phyloP scores from a whole-genome alignment of 1,140 invertebrate genomes.

The Thereuonema tuberculata region DNA sequence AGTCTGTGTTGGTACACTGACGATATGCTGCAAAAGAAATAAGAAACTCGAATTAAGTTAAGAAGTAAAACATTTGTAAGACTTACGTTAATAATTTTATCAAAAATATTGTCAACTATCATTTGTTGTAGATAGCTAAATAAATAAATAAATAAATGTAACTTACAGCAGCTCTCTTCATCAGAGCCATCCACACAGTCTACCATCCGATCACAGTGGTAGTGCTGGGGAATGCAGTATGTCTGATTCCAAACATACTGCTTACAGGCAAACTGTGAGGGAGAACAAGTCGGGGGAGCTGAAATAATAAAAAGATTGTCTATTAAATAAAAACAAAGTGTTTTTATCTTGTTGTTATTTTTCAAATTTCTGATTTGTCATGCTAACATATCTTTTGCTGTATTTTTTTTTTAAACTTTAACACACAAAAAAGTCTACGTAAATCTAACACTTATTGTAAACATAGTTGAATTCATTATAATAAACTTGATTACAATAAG shows the following conservation, averaged over 20 bases:
- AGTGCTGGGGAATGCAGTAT: slow-evolving; percentile 77
- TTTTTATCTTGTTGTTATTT: too few species aligned
- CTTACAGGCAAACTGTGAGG: slow-evolving; percentile 67
- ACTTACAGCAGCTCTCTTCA: slow-evolving; percentile 87
- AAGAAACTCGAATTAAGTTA: background rate
- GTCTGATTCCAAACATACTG: slow-evolving; percentile 89
- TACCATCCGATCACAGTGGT: slow-evolving; percentile 79
- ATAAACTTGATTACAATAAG: too few species aligned
- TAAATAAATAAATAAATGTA: too few species aligned
- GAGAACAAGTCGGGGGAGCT: slow-evolving; percentile 81
- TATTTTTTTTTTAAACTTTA: too few species aligned
- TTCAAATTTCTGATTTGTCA: too few species aligned
- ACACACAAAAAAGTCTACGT: too few species aligned
- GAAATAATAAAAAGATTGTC: slow-evolving; percentile 14
- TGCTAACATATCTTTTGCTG: too few species aligned
- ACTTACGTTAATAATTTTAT: background rate
- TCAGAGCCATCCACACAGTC: slow-evolving; percentile 91
- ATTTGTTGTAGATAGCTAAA: too few species aligned
- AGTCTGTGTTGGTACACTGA: slow-evolving; percentile 18
- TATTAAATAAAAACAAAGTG: background rate
- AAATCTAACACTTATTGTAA: too few species aligned
- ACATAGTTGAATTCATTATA: too few species aligned
- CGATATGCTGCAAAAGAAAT: slow-evolving; percentile 12
- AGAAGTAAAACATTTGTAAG: background rate
- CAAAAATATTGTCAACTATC: background rate